Evolutionary conservation across 1,140 invertebrate species (phyloP), one percentile per base, ranked within the genome.

Genomic region (Cydia strobilella): DNA sequence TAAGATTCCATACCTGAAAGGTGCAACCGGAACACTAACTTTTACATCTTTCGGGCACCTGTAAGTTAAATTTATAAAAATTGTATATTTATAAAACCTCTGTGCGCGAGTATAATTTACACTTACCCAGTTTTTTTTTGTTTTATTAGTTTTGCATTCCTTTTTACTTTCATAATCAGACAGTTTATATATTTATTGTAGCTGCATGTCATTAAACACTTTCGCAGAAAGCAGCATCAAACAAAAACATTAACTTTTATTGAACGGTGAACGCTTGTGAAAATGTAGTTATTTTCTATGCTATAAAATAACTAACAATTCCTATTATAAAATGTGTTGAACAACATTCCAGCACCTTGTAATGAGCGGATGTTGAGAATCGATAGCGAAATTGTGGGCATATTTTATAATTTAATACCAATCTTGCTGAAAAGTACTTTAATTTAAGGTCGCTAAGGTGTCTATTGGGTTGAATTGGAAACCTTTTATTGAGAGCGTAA

Each of bases 261-360:
- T 18, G 65, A n/a, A 18, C n/a, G 10, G 15, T 69, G 31, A 35
- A 18, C 2, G n/a, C 31, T 35, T 45, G 66, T 72, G 18, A 79
- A 74, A 77, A 78, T 75, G 66, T 63, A 45, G 74, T 75, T 76
- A 79, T 79, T 81, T 81, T 79, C 76, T 76, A 74, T 54, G 35
- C 62, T 74, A 75, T 83, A 82, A 77, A 76, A 77, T 78, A 72
- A 74, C 78, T 76, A 81, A 62, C 79, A 83, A 82, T 86, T 83
- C 78, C 82, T 86, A 85, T 82, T 84, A 82, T 82, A 83, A 85
- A 84, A 86, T 86, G 84, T 86, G 80, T 83, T 81, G 80, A 82
- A 86, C 87, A 88, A 85, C 88, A 92, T 92, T 92, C 89, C 86
- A 85, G 77, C 83, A 87, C 82, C 87, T 89, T 91, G 89, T 90